Conservation (phyloP, 2,888 invertebrate species). For the Phaedon cochleariae region DNA sequence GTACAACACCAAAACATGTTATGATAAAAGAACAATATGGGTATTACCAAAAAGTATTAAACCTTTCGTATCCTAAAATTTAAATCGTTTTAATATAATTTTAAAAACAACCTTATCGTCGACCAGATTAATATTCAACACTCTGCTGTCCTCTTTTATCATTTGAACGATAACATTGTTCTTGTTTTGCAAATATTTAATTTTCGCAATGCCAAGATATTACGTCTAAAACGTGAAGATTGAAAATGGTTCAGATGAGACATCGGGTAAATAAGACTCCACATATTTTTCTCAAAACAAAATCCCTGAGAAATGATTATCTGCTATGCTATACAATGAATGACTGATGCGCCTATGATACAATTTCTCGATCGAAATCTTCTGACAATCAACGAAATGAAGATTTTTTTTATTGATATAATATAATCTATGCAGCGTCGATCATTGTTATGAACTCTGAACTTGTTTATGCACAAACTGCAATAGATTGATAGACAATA, state of each 20-base stretch:
- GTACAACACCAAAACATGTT: no score
- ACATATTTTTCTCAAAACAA: background rate
- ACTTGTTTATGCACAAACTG: conserved; percentile 39
- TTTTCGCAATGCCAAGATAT: conserved; percentile 19
- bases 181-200: conserved; percentile 24
- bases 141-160: conserved; percentile 19
- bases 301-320: no score
- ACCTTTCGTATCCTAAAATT: no score
- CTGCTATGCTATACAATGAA: no score
- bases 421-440: background rate
- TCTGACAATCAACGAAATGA: background rate
- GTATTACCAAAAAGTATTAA: no score
- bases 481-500: conserved; percentile 38
- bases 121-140: background rate
- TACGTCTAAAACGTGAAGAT: background rate
- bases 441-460: conserved; percentile 37
- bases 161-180: conserved; percentile 26
- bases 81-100: no score
- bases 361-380: background rate
- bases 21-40: no score
- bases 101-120: background rate
- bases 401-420: background rate
- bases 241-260: conserved; percentile 1
- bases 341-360: background rate
- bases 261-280: conserved; percentile 11